These are phyloP conservation scores for Motacilla alba DNA, from an alignment of 2,113 vertebrate species.

Conservation along the genomic window DNA sequence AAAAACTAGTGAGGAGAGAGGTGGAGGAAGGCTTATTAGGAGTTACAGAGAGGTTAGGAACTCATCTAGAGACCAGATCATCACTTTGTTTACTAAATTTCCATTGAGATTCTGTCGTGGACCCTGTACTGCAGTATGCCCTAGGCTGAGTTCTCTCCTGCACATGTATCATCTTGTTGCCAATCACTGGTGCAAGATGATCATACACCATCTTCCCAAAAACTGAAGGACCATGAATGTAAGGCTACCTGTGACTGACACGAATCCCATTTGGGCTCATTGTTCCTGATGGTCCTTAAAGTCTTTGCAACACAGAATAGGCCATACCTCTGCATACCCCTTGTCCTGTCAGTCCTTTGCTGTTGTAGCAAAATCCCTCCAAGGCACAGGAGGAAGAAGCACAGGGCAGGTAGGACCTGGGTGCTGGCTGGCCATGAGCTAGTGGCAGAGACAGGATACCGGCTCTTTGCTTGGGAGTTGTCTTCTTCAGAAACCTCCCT, in stretches of 20 bases:
- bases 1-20: background rate
- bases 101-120: background rate
- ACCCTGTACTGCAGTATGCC: accelerated
- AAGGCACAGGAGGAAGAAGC: background rate
- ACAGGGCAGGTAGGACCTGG: background rate
- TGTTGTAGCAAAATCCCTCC: background rate
- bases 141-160: background rate
- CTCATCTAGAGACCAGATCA: background rate
- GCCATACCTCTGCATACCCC: background rate
- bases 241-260: background rate
- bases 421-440: background rate
- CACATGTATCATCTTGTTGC: background rate
- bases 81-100: background rate
- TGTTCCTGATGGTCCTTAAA: background rate
- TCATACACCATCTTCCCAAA: background rate
- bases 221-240: background rate
- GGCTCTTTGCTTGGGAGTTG: background rate
- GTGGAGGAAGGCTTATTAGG: background rate
- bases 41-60: background rate
- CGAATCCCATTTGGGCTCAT: background rate
- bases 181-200: background rate
- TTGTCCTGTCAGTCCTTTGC: background rate
- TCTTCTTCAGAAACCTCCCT: background rate
- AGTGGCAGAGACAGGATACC: background rate
- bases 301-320: background rate